These are phyloP conservation scores for Penaeus indicus DNA, from an alignment of 1,140 invertebrate genomes.

Conservation along the genomic window DNA sequence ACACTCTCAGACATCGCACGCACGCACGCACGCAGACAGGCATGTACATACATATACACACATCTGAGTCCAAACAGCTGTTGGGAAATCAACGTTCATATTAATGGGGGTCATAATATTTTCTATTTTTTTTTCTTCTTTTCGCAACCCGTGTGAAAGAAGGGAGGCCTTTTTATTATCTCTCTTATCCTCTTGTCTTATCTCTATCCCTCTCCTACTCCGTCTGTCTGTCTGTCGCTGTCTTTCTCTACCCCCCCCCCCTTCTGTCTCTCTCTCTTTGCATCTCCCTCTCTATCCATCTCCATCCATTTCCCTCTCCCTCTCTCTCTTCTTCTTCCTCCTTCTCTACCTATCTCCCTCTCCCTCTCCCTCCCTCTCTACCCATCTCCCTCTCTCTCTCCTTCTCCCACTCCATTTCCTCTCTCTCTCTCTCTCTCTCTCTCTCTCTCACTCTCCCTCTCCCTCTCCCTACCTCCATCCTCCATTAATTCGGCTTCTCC, in stretches of 20 bases:
- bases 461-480: neutral
- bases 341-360: neutral
- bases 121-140: too few species aligned
- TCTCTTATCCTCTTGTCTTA: too few species aligned
- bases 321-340: too few species aligned
- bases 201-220: too few species aligned
- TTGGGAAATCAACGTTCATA: too few species aligned
- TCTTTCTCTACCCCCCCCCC: neutral
- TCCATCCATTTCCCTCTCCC: neutral
- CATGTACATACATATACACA: too few species aligned
- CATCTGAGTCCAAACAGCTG: too few species aligned
- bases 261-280: neutral
- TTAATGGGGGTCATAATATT: too few species aligned
- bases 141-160: too few species aligned
- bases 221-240: neutral
- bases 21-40: too few species aligned
- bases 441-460: neutral
- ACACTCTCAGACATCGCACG: too few species aligned
- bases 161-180: too few species aligned
- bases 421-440: neutral
- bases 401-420: neutral
- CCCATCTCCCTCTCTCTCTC: neutral
- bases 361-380: conserved; percentile 9
- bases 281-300: neutral
- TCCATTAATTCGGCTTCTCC: neutral